Base-by-base conservation (phyloP, 2,888 invertebrate genomes). In the Heliconius cydno region DNA sequence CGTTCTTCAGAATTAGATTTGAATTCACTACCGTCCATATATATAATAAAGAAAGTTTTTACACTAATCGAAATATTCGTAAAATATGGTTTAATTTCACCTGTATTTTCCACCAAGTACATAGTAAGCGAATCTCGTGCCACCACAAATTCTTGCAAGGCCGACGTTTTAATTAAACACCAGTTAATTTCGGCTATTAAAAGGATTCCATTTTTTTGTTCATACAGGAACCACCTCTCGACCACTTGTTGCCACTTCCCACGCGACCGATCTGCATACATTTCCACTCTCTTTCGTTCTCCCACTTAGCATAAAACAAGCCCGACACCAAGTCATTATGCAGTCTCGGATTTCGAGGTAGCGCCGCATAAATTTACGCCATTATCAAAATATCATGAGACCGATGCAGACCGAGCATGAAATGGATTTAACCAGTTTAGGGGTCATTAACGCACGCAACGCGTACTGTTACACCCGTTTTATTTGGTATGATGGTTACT, bases 221-320 rank as follows among this genome's bases (percentile, higher is more conserved):
- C 86, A 85, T 84, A 81, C 86, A 85, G 84, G 86, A 85, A 89
- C 86, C 87, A 89, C 86, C 87, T 91, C 89, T 90, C 88, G 88
- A 88, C 91, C 92, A 94, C 94, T 94, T 94, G 94, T 94, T 94
- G 94, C 90, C 89, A 91, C 93, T 94, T 94, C 94, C 94, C 94
- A 94, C 94, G 94, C 93, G 89, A 89, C 85, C 90, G 91, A 92
- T 94, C 92, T 93, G 94, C 94, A 94, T 94, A 93, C 87, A 93
- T 92, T 91, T 92, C 88, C 92, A 89, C 90, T 91, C 91, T 92
- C 92, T 92, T 92, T 92, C 91, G 91, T 92, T 90, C 89, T 88
- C 88, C 90, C 88, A 90, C 88, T 94, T 94, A 93, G 94, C 94
- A 94, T 94, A 94, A 93, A 94, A 94, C 94, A 94, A 92, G 93